A percentile compares a stretch with the other conserved stretches of the same genome.
phyloP scores from a whole-genome alignment of 2,888 invertebrate species.

The Pseudolycoriella hygida region DNA sequence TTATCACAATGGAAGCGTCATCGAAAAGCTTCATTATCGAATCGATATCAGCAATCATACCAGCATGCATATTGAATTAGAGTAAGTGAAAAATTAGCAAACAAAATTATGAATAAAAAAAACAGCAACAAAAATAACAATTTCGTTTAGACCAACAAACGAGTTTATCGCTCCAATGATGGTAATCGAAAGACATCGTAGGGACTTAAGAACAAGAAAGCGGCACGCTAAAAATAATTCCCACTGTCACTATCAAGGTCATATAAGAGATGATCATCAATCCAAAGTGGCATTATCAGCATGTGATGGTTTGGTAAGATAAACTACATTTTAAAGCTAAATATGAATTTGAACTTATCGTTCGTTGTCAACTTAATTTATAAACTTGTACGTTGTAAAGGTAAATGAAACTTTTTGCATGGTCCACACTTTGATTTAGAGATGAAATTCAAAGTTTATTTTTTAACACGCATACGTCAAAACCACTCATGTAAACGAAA shows the following conservation, averaged over 20 bases:
- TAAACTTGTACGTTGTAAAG: too few species aligned
- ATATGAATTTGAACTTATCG: too few species aligned
- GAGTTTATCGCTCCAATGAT: conserved; percentile 50
- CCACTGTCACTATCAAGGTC: conserved; percentile 63
- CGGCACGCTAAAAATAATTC: conserved; percentile 33
- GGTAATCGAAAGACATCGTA: conserved; percentile 49
- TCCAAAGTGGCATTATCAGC: conserved; percentile 64
- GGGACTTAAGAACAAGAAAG: conserved; percentile 34
- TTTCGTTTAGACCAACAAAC: conserved; percentile 37
- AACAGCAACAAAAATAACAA: background rate
- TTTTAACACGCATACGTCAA: too few species aligned
- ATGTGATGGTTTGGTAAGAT: conserved; percentile 68
- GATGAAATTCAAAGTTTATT: too few species aligned
- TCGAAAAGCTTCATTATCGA: conserved; percentile 14
- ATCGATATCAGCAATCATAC: conserved; percentile 21
- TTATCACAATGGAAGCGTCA: conserved; percentile 18
- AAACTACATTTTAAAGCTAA: too few species aligned
- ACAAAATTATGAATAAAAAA: too few species aligned
- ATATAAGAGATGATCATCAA: conserved; percentile 45
- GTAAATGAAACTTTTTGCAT: too few species aligned
- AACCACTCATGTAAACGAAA: too few species aligned
- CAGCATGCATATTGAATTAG: conserved; percentile 24
- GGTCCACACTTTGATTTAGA: too few species aligned
- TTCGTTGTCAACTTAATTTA: too few species aligned
- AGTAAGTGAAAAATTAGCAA: conserved; percentile 17